Evolutionary conservation across 2,888 invertebrate genomes (phyloP).

Genomic region (Scotopteryx bipunctaria): DNA sequence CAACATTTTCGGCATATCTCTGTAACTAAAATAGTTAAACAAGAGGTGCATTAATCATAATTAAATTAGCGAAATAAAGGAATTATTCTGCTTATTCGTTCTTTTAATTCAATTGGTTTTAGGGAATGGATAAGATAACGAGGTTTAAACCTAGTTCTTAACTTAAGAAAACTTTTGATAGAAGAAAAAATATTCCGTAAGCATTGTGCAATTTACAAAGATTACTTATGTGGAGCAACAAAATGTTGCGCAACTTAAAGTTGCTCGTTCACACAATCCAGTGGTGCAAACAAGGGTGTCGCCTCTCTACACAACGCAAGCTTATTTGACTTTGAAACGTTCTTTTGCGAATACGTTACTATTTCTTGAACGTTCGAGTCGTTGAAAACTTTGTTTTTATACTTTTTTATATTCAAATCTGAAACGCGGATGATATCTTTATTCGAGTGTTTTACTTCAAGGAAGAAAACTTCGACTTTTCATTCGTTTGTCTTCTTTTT

Average conservation of each 20-base stretch:
- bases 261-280: constrained; percentile 8
- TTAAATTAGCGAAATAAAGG: too few species aligned
- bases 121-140: too few species aligned
- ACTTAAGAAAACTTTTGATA: too few species aligned
- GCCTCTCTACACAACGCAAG: constrained; percentile 21
- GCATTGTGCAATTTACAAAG: too few species aligned
- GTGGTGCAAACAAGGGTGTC: constrained; percentile 27
- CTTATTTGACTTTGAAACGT: constrained; percentile 29
- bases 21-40: too few species aligned
- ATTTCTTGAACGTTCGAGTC: constrained; percentile 13
- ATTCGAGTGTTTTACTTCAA: constrained; percentile 18
- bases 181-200: too few species aligned
- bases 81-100: too few species aligned
- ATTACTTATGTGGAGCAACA: background rate
- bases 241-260: background rate
- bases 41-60: too few species aligned
- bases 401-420: constrained; percentile 20
- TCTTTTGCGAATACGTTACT: constrained; percentile 26
- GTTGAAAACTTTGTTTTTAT: constrained; percentile 13
- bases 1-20: too few species aligned
- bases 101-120: too few species aligned
- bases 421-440: constrained; percentile 13
- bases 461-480: constrained; percentile 1
- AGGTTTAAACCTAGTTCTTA: too few species aligned
- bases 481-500: background rate